Percentiles rank a stretch among this genome's conserved stretches.
These are phyloP conservation scores for Zoanthus sociatus DNA, from an alignment of 92 coral and sea anemone genomes.

Conservation along the genomic window DNA sequence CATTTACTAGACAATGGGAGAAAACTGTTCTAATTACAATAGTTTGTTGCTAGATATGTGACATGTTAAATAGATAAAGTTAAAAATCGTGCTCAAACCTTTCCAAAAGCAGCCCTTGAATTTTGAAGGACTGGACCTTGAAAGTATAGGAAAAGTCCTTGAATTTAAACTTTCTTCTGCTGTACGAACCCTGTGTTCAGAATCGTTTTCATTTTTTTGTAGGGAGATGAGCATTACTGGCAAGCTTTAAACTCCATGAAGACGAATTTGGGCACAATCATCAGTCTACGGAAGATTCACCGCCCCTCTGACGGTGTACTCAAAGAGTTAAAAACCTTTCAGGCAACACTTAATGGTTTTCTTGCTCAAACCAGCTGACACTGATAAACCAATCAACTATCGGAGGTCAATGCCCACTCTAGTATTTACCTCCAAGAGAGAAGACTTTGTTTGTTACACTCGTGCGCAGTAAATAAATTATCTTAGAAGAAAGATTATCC, in stretches of 20 bases:
- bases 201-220: neutral
- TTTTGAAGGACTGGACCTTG: too few relatives aligned
- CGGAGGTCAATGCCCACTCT: neutral
- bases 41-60: too few relatives aligned
- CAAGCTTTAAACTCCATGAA: conserved; percentile 37
- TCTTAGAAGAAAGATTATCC: too few relatives aligned
- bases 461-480: too few relatives aligned
- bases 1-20: too few relatives aligned
- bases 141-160: too few relatives aligned
- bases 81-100: too few relatives aligned
- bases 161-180: too few relatives aligned
- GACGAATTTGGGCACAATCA: conserved; percentile 5
- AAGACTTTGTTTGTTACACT: neutral
- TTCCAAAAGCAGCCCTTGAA: too few relatives aligned
- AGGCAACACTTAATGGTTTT: conserved; percentile 1
- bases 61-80: too few relatives aligned
- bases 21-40: too few relatives aligned
- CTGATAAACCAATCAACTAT: neutral
- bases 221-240: conserved; percentile 37
- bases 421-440: neutral
- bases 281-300: neutral
- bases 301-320: conserved; percentile 32
- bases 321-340: neutral
- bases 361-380: conserved; percentile 20
- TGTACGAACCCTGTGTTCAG: neutral